Base-by-base conservation (phyloP, 2,888 invertebrate genomes). In the Helleia helle region DNA sequence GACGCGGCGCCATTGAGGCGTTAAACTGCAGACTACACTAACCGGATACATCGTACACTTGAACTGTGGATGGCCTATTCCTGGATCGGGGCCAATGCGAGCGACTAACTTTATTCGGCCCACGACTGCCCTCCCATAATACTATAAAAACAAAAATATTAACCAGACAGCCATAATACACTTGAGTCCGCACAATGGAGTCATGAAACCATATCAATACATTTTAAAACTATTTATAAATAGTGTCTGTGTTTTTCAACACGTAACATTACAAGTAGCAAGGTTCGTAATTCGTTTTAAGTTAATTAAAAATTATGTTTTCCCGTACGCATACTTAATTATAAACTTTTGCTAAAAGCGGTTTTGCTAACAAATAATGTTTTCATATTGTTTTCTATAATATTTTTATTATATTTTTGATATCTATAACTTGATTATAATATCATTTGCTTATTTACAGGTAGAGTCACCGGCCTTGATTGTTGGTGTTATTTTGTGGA, bases 11-110 rank as follows among this genome's bases (percentile, higher is more conserved):
- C 65, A 58, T 53, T 54, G 44, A 52, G 49, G 56, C 53, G 50
- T 56, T 46, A 50, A 50, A 52, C 52, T 51, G 54, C 48, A 48
- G 48, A n/a, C n/a, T 43, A 51, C 49, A 51, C 45, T 46, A 56
- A 57, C 65, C 65, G 68, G 71, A 74, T 67, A 65, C 57, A 58
- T 60, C 58, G 67, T 73, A 71, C 73, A 75, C 77, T 77, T 75
- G 76, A 76, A 75, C 73, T 65, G 57, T 62, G 56, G 58, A 68
- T 64, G 55, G 65, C 59, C 68, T 71, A 71, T 72, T 71, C 65
- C 70, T 75, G 73, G 75, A 74, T 59, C 60, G 62, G 54, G 67
- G 71, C 76, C 74, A 74, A 71, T 61, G 60, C 48, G 52, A 59
- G 45, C 43, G 44, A 51, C 48, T 45, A 44, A 47, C 48, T 51